Evolutionary conservation across 1,140 invertebrate genomes (phyloP).

Genomic region (Tetragnatha versicolor): DNA sequence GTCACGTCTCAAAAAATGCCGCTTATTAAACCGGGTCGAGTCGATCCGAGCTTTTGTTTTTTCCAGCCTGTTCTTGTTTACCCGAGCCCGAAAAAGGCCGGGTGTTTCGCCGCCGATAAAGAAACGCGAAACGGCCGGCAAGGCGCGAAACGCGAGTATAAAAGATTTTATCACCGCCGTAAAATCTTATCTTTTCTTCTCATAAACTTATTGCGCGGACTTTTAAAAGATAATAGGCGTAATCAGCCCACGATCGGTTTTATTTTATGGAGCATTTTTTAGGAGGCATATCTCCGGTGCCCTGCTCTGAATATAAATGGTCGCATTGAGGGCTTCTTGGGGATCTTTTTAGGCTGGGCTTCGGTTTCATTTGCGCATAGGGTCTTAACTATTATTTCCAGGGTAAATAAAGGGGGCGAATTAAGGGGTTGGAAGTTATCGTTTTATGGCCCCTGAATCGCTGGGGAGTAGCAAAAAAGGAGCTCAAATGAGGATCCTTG

Average conservation of each 20-base stretch:
- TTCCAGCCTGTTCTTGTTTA: conserved; percentile 25
- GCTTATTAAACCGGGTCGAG: too few relatives aligned
- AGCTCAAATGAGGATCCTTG: too few relatives aligned
- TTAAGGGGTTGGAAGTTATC: too few relatives aligned
- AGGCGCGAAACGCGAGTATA: background rate
- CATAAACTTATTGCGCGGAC: conserved; percentile 32
- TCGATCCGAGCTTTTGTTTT: too few relatives aligned
- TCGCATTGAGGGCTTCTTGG: conserved; percentile 10
- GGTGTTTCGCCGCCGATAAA: conserved; percentile 19
- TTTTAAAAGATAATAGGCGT: conserved; percentile 29
- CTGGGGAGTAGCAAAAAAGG: too few relatives aligned
- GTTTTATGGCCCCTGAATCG: too few relatives aligned
- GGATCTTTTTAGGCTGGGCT: conserved; percentile 5
- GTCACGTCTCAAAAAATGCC: too few relatives aligned
- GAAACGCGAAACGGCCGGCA: conserved; percentile 16
- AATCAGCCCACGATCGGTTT: conserved; percentile 21
- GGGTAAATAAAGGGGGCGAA: conserved; percentile 20
- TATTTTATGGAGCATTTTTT: conserved; percentile 24
- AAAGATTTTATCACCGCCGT: conserved; percentile 31
- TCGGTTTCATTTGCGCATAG: too few relatives aligned
- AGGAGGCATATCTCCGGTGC: background rate
- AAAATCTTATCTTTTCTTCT: conserved; percentile 39
- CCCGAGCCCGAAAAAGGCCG: conserved; percentile 21
- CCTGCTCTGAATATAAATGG: conserved; percentile 20
- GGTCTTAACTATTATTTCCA: conserved; percentile 7